These are phyloP conservation scores for Baccha elongata DNA, from an alignment of 2,888 invertebrate species.

Conservation along the genomic window DNA sequence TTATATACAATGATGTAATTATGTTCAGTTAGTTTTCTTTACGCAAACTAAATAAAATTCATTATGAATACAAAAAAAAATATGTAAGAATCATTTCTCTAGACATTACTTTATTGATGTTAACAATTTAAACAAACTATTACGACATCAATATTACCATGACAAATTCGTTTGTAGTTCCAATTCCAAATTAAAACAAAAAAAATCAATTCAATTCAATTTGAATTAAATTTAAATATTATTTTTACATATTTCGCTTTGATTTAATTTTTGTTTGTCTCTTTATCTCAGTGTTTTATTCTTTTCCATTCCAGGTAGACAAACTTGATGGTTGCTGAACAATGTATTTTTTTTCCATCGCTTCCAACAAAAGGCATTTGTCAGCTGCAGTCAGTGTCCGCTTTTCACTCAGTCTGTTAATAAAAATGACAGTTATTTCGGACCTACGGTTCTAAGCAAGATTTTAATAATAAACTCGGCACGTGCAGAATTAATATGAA, in stretches of 20 bases:
- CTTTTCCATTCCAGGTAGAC: conserved; percentile 25
- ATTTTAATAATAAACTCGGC: too few relatives aligned
- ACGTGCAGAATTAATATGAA: neutral
- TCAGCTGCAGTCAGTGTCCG: neutral
- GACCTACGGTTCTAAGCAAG: neutral
- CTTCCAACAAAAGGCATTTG: neutral
- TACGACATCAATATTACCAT: too few relatives aligned
- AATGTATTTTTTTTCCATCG: neutral
- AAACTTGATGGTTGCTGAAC: neutral
- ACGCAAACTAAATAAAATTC: too few relatives aligned
- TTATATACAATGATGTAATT: too few relatives aligned
- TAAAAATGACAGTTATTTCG: neutral
- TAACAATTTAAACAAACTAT: too few relatives aligned
- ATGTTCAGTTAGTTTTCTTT: too few relatives aligned
- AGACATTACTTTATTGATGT: too few relatives aligned
- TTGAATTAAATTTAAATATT: conserved; percentile 16
- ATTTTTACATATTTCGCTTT: neutral
- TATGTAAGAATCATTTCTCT: too few relatives aligned
- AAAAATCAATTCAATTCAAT: conserved; percentile 10
- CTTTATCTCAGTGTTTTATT: conserved; percentile 16
- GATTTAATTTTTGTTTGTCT: neutral
- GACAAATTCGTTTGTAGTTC: neutral
- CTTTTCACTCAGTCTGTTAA: neutral
- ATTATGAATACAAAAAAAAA: too few relatives aligned
- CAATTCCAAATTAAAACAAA: conserved; percentile 17